Evolutionary conservation across 1,140 invertebrate species (phyloP).

Genomic region (Macrobrachium nipponense): DNA sequence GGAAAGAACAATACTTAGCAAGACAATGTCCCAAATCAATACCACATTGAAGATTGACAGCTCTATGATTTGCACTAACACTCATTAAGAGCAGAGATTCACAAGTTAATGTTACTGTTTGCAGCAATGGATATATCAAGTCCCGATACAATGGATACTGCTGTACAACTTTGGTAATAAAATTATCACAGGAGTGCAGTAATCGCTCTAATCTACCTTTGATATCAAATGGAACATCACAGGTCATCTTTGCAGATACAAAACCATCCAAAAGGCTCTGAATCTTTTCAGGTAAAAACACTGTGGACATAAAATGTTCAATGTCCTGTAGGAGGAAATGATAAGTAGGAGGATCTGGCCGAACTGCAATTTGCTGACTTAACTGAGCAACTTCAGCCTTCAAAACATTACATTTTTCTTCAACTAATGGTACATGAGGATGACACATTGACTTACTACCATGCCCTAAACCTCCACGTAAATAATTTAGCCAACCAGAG

Average conservation of each 20-base stretch:
- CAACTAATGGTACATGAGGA: slow-evolving; percentile 67
- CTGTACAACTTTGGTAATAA: slow-evolving; percentile 43
- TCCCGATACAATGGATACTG: slow-evolving; percentile 65
- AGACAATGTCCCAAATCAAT: slow-evolving; percentile 30
- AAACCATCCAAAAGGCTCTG: slow-evolving; percentile 16
- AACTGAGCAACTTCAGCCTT: slow-evolving; percentile 66
- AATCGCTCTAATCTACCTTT: slow-evolving; percentile 44
- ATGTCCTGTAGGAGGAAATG: slow-evolving; percentile 68
- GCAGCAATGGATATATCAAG: slow-evolving; percentile 62
- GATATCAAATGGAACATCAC: not conserved
- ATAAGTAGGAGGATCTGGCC: slow-evolving; percentile 74
- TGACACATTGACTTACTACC: slow-evolving; percentile 55
- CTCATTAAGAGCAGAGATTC: slow-evolving; percentile 34
- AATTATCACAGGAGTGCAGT: slow-evolving; percentile 61
- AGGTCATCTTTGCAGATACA: not conserved
- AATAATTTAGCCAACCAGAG: slow-evolving; percentile 49
- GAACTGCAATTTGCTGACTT: slow-evolving; percentile 69
- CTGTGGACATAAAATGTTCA: slow-evolving; percentile 64
- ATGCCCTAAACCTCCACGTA: slow-evolving; percentile 40
- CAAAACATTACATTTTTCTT: slow-evolving; percentile 66
- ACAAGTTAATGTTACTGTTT: slow-evolving; percentile 52
- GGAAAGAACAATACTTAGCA: slow-evolving; percentile 48
- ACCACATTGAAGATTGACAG: slow-evolving; percentile 26
- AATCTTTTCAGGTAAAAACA: slow-evolving; percentile 48
- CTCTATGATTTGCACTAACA: slow-evolving; percentile 4